These are phyloP conservation scores for Cataglyphis albicans DNA, from an alignment of 2,888 invertebrate genomes.

Conservation along the genomic window DNA sequence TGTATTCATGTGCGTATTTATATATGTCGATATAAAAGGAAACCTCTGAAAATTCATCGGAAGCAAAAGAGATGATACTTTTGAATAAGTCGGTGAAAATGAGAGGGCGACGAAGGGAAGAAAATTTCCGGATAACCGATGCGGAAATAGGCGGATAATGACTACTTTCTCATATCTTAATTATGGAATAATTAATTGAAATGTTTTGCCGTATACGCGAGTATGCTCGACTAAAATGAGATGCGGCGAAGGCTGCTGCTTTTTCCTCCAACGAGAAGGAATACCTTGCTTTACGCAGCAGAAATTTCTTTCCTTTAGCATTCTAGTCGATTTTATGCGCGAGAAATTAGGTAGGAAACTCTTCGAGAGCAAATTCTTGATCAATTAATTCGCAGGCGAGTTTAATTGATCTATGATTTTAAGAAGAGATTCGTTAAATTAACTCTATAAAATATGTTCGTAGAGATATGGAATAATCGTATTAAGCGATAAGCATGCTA, in stretches of 20 bases:
- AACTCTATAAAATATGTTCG: neutral
- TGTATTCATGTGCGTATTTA: neutral
- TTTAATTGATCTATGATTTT: slow-evolving; percentile 21
- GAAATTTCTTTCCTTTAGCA: slow-evolving; percentile 37
- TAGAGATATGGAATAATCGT: neutral
- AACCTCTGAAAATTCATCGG: neutral
- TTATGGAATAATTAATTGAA: slow-evolving; percentile 83
- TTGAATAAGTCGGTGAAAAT: slow-evolving; percentile 47
- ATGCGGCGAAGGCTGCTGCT: slow-evolving; percentile 62
- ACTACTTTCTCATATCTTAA: slow-evolving; percentile 82
- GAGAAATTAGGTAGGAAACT: slow-evolving; percentile 66
- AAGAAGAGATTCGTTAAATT: neutral
- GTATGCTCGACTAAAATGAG: slow-evolving; percentile 79
- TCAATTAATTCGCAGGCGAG: slow-evolving; percentile 28
- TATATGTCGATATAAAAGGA: neutral
- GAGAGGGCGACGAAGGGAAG: slow-evolving; percentile 45
- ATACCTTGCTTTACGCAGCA: neutral
- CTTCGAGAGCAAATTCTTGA: slow-evolving; percentile 49
- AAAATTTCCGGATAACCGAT: slow-evolving; percentile 76
- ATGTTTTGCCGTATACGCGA: slow-evolving; percentile 73
- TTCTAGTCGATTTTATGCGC: neutral
- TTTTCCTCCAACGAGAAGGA: slow-evolving; percentile 3
- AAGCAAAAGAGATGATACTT: slow-evolving; percentile 48
- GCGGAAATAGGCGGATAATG: slow-evolving; percentile 79
- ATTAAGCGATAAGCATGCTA: neutral